These are phyloP conservation scores for Coracias cyanogaster DNA, from an alignment of 2,797 vertebrate species.

Conservation along the genomic window DNA sequence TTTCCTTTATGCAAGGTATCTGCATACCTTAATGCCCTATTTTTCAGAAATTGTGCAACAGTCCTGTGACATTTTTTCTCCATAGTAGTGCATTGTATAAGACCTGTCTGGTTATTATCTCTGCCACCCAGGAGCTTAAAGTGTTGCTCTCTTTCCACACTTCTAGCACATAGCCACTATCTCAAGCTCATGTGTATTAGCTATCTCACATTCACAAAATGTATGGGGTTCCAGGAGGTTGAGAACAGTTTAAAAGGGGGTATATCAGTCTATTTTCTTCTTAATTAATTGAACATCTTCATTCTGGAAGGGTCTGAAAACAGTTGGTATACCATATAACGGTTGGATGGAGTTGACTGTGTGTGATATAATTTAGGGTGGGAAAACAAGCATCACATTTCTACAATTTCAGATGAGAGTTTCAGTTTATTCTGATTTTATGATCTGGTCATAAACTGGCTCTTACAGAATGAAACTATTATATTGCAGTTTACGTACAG, in stretches of 20 bases:
- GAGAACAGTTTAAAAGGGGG: background rate
- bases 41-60: conserved; percentile 10
- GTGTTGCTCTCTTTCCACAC: background rate
- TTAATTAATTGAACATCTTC: background rate
- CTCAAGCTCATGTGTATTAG: background rate
- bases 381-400: background rate
- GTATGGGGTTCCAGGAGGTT: background rate
- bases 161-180: background rate
- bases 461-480: background rate
- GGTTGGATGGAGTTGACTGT: background rate
- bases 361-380: background rate
- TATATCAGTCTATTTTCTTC: conserved; percentile 20
- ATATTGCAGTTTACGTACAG: background rate
- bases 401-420: background rate
- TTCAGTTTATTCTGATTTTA: background rate
- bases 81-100: background rate
- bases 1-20: background rate
- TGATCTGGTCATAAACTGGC: background rate
- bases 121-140: conserved; percentile 21
- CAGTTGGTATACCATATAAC: background rate
- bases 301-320: background rate
- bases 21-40: background rate
- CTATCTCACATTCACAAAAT: conserved; percentile 26
- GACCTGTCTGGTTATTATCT: conserved; percentile 51
- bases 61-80: conserved; percentile 45